phyloP scores from a whole-genome alignment of 1,140 invertebrate genomes.

The Potamilus streckersoni region DNA sequence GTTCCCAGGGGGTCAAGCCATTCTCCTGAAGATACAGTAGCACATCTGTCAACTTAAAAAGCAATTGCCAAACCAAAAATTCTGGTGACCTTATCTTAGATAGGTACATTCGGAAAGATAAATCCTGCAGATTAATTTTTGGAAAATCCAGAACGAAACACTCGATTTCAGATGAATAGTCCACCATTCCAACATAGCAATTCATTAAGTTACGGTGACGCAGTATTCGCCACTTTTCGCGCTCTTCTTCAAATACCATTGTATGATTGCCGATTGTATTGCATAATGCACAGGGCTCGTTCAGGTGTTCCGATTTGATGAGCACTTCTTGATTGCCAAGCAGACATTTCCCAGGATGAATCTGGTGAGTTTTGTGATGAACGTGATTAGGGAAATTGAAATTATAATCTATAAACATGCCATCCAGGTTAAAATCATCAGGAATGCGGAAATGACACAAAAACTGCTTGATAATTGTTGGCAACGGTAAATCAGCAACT shows the following conservation, averaged over 20 bases:
- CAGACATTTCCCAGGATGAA: slow-evolving; percentile 43
- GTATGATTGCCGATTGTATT: slow-evolving; percentile 27
- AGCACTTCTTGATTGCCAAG: slow-evolving; percentile 46
- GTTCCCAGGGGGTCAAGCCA: slow-evolving; percentile 42
- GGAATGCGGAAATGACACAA: slow-evolving; percentile 43
- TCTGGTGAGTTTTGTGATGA: slow-evolving; percentile 49
- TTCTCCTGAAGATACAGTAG: slow-evolving; percentile 41
- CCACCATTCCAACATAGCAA: slow-evolving; percentile 35
- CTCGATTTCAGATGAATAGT: slow-evolving; percentile 20
- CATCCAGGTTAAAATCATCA: slow-evolving; percentile 43
- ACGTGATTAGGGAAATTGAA: slow-evolving; percentile 53
- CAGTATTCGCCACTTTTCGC: slow-evolving; percentile 40
- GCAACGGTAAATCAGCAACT: slow-evolving; percentile 39
- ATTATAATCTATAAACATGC: slow-evolving; percentile 46
- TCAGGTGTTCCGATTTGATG: slow-evolving; percentile 38
- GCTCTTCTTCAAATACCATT: slow-evolving; percentile 29
- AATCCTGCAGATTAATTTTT: slow-evolving; percentile 44
- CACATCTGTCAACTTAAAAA: slow-evolving; percentile 38
- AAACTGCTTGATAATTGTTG: slow-evolving; percentile 39
- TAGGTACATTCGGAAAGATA: slow-evolving; percentile 34
- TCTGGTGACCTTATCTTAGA: slow-evolving; percentile 37
- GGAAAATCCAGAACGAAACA: slow-evolving; percentile 48
- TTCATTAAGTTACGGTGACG: slow-evolving; percentile 43
- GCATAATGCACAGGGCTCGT: slow-evolving; percentile 34
- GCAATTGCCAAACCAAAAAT: slow-evolving; percentile 38